Percentiles rank a stretch among this genome's conserved stretches.
These are phyloP conservation scores for Pogonomyrmex barbatus DNA, from an alignment of 1,140 invertebrate genomes.

Conservation along the genomic window DNA sequence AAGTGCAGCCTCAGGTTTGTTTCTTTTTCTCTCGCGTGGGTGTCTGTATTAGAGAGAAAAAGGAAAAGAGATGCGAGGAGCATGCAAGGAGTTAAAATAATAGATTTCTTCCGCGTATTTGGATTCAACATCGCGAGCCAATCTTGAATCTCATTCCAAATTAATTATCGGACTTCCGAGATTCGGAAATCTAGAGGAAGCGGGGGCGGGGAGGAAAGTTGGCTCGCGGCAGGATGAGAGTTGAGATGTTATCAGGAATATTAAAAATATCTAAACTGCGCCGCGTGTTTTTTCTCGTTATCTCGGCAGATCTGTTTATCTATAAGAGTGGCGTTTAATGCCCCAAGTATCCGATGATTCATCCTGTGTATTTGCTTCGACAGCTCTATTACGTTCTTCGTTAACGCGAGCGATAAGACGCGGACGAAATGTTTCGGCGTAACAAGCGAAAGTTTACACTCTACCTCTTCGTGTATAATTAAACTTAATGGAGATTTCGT, in stretches of 20 bases:
- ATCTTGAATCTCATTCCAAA: not conserved
- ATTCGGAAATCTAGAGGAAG: not conserved
- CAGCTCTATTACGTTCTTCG: not conserved
- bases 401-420: not conserved
- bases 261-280: not conserved
- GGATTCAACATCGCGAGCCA: not conserved
- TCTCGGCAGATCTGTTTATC: constrained; percentile 4
- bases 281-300: not conserved
- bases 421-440: not conserved
- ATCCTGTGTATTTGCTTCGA: not conserved
- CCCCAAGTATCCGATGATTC: not conserved
- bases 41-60: too few relatives aligned
- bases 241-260: not conserved
- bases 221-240: not conserved
- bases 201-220: not conserved
- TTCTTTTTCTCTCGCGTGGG: too few relatives aligned
- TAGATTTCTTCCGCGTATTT: not conserved
- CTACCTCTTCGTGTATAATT: constrained; percentile 1
- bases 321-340: not conserved
- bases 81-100: too few relatives aligned
- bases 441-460: not conserved
- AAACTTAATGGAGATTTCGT: not conserved
- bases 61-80: too few relatives aligned
- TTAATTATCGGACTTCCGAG: not conserved
- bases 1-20: too few relatives aligned